Base-by-base conservation (phyloP, 2,888 invertebrate genomes). In the Morpho deidamia region DNA sequence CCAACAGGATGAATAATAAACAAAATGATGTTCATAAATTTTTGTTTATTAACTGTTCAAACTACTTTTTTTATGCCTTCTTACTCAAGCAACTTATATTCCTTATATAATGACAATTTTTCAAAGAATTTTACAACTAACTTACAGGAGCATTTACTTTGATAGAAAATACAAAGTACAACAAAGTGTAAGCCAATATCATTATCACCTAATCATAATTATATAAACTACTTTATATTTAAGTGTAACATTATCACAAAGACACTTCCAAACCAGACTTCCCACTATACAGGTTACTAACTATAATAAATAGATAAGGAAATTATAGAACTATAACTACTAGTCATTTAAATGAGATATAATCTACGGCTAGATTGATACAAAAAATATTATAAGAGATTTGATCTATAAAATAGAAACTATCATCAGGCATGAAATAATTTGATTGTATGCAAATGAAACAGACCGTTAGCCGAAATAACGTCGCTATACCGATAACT, bases 401-500 rank as follows among this genome's bases (percentile, higher is more conserved):
- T 51, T 37, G 50, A 45, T 46, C 55, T 55, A 50, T 62, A 59
- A 64, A 55, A 39, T 55, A 60, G 57, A 68, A 67, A 70, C 67
- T 72, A 73, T 63, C 64, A 67, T 63, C 75, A 78, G 72, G 74
- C 78, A 70, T 64, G 71, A 72, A 69, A 68, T 72, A 68, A 74
- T 69, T 68, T 72, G 67, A 86, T 83, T 85, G 81, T 84, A 87
- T 85, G 86, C 85, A 83, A 88, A 88, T 85, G 51, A 81, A 74
- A 79, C 72, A 71, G 72, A 76, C 73, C 74, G 78, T 74, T 79
- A 79, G 79, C 78, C 64, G 74, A 75, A 78, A 72, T 75, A 74
- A 76, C 72, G 70, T 72, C 72, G 64, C 66, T 72, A 72, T 69
- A 70, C 72, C 61, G 68, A 63, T 70, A 65, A 72, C 68, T 74